Evolutionary conservation across 2,113 vertebrate genomes (phyloP), one percentile per base, ranked within the genome.

Genomic region (Sylvilagus bachmani): DNA sequence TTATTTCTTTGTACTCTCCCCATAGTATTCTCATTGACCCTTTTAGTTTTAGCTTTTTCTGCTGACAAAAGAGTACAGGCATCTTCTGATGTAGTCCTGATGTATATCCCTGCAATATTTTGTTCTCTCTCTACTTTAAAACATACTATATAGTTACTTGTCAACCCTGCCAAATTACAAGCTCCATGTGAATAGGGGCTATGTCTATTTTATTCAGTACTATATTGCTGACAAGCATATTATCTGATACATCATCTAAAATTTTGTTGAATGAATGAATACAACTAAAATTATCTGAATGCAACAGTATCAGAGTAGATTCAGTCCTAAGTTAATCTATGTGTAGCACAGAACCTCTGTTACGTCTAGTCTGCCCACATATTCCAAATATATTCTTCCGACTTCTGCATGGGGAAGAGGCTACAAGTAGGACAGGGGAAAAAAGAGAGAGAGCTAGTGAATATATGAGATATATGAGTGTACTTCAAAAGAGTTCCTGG

Each of bases 101-200:
- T 61, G 19, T 19, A 75, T 31, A 55, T 31, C 82, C 61, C 29
- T 38, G 17, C 67, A 61, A 86, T 16, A n/a, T 49, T 74, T 89
- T 71, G 85, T 58, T 95, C 31, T 90, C 79, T 79, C 33, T 44
- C 27, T 21, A 71, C n/a, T 31, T 69, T 95, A 90, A 71, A 31
- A 93, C 10, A 51, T 13, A 58, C 25, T 33, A 81, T 10, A 74
- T 53, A 90, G 64, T 66, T 58, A 33, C 7, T 44, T 85, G 31
- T 33, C 13, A 61, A 90, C 55, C 24, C 24, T 44, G 17, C 27
- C n/a, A 80, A 53, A 90, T 82, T 95, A 83, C 12, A 83, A 71
- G 10, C 3, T 82, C 78, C 38, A 70, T 6, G 25, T 69, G 19
- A 73, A 55, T 0, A 75, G n/a, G 44, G n/a, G 31, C 6, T 53